These are phyloP conservation scores for Apotomis betuletana DNA, from an alignment of 2,888 invertebrate species.

Conservation along the genomic window DNA sequence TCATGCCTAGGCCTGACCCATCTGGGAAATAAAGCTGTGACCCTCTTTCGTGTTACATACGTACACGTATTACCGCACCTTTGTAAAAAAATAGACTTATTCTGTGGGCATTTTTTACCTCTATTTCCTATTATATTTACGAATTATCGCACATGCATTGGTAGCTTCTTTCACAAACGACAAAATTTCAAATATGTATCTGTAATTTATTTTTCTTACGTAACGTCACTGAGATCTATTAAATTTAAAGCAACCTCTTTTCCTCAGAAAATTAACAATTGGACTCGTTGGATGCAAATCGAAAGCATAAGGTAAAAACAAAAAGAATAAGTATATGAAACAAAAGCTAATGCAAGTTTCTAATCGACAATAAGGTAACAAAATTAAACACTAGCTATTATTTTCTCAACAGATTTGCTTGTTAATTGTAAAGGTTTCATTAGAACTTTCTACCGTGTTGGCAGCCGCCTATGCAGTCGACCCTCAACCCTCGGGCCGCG, in stretches of 20 bases:
- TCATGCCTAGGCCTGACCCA: conserved; percentile 29
- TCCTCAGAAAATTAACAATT: too few species aligned
- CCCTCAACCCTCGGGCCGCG: conserved; percentile 26
- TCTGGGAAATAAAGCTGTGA: conserved; percentile 40
- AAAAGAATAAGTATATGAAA: too few species aligned
- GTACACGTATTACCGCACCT: neutral
- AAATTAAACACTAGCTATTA: neutral
- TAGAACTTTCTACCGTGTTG: conserved; percentile 16
- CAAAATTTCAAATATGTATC: too few species aligned
- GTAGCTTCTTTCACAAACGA: neutral
- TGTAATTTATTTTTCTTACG: too few species aligned
- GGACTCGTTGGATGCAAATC: too few species aligned
- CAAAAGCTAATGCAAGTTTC: too few species aligned
- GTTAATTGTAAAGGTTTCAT: neutral
- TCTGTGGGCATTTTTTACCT: too few species aligned
- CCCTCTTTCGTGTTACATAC: conserved; percentile 18
- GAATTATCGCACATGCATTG: neutral
- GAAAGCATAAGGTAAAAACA: too few species aligned
- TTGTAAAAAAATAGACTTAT: neutral
- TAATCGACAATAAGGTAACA: too few species aligned
- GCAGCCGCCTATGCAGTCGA: conserved; percentile 26
- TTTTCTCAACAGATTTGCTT: neutral
- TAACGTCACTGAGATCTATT: too few species aligned
- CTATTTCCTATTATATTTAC: neutral
- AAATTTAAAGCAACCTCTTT: too few species aligned